Conservation (phyloP, 2,797 vertebrate genomes). For the Leptatherina wallacei region DNA sequence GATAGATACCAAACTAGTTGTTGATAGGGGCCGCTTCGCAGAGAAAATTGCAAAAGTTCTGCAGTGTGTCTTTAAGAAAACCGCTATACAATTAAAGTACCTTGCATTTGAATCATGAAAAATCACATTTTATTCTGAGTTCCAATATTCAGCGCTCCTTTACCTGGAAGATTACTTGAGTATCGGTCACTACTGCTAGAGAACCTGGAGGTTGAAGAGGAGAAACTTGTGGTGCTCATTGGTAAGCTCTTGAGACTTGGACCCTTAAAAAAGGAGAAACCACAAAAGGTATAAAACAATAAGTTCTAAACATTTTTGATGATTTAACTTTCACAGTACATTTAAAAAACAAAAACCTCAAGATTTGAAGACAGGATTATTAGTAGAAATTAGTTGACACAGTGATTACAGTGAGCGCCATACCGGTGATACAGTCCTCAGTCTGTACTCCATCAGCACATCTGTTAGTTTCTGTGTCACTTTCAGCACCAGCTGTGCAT, state of each 20-base stretch:
- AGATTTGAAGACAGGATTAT: not conserved
- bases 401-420: constrained; percentile 5
- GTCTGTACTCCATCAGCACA: constrained; percentile 88
- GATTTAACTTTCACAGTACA: not conserved
- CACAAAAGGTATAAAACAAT: not conserved
- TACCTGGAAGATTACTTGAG: constrained; percentile 67
- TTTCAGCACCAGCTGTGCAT: constrained; percentile 89
- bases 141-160: not conserved
- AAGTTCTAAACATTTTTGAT: not conserved
- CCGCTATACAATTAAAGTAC: not conserved
- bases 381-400: not conserved
- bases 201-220: constrained; percentile 55
- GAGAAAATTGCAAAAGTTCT: too few species aligned
- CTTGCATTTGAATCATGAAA: not conserved
- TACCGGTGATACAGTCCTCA: constrained; percentile 81
- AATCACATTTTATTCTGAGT: not conserved
- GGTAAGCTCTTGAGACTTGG: constrained; percentile 60
- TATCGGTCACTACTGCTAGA: constrained; percentile 61
- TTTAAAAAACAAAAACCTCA: too few species aligned
- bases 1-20: too few species aligned
- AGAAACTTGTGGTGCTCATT: constrained; percentile 59
- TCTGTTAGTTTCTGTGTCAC: constrained; percentile 89
- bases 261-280: constrained; percentile 54
- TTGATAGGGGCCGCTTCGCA: too few species aligned
- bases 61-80: not conserved